Base-by-base conservation (phyloP, 2,888 invertebrate species). In the Villa cingulata region DNA sequence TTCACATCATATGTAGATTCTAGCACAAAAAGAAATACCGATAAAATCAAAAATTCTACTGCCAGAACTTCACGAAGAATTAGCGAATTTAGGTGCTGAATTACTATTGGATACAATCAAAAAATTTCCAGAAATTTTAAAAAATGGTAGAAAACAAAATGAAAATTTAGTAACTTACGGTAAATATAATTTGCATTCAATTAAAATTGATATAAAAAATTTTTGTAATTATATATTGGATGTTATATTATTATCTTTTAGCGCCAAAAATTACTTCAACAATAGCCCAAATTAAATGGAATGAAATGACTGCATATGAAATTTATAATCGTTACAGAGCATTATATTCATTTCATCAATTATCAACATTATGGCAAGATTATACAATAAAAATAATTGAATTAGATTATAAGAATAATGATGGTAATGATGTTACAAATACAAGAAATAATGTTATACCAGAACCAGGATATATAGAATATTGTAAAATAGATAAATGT, bases 311-410 rank as follows among this genome's bases (percentile, higher is more conserved):
- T 23, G 76, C 85, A 1, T 56, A 56, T 36, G 68, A 82, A 59
- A 70, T 89, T 14, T 85, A 81, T 60, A 80, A 86, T 61, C 72
- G 83, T 17, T 74, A 80, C 58, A 72, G 88, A 57, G 85, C 85
- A 0, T 64, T 88, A 46, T 74, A 73, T 55, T 77, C 81, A 23
- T 60, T 83, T 29, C 78, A 78, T 60, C 69, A 75, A 5, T 65
- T 86, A 34, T 72, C 70, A 15, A 78, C 84, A 9, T 73, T 62
- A 51, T 86, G 81, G 69, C 70, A 74, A 56, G 72, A 72, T 12
- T 72, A 72, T 52, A 66, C 65, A 49, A 68, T 86, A 27, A 85
- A 83, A 66, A 61, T 88, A 3, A 70, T 77, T 45, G 74, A 78
- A 54, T 64, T 81, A 2, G 29, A 29, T 15, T 27, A 27, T 3